phyloP scores from a whole-genome alignment of 2,113 vertebrate species.

The Isurus oxyrinchus region DNA sequence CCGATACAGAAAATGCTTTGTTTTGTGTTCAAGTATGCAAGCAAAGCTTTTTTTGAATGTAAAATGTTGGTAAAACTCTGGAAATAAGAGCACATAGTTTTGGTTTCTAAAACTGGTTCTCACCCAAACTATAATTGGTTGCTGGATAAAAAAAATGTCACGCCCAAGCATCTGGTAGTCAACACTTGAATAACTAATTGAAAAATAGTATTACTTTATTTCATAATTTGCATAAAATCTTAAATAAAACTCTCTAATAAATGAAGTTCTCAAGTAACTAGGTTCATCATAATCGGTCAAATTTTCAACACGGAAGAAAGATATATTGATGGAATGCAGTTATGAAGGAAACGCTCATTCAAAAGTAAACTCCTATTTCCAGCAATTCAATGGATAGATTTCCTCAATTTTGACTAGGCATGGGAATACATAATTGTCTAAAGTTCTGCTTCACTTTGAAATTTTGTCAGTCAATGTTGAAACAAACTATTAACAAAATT shows the following conservation, averaged over 20 bases:
- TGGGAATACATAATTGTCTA: not conserved
- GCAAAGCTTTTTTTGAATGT: not conserved
- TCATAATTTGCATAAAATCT: not conserved
- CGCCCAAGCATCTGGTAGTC: not conserved
- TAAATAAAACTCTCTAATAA: not conserved
- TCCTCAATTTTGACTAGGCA: not conserved
- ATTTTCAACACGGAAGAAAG: not conserved
- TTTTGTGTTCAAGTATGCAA: not conserved
- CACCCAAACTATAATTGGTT: not conserved
- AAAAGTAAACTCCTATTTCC: not conserved
- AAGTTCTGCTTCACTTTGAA: not conserved
- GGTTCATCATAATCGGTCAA: not conserved
- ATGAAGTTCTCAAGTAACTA: not conserved
- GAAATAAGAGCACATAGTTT: not conserved
- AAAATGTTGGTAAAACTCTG: not conserved
- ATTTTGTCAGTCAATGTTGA: not conserved
- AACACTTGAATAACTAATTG: not conserved
- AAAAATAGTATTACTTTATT: too few relatives aligned
- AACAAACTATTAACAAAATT: not conserved
- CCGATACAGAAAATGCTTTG: not conserved
- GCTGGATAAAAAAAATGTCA: not conserved
- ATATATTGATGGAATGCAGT: not conserved
- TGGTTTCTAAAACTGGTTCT: not conserved
- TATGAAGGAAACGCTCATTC: not conserved
- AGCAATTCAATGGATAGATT: not conserved